Evolutionary conservation across 1,140 invertebrate species (phyloP).

Genomic region (Halictus rubicundus): DNA sequence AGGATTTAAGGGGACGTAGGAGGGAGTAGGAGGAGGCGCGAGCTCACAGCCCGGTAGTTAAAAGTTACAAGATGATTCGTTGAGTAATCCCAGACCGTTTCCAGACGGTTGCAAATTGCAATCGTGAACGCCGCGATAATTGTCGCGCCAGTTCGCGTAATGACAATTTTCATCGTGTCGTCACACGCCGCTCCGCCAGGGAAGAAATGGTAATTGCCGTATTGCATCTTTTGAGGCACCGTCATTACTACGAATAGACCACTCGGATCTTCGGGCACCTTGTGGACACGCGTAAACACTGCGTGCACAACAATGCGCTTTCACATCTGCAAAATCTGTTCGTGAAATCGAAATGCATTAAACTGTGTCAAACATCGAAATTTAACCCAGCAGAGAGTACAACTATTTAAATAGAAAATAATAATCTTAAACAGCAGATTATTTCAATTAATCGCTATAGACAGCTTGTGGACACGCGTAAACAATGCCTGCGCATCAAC

Average conservation of each 20-base stretch:
- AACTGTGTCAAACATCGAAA: too few relatives aligned
- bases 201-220: constrained; percentile 71
- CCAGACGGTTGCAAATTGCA: constrained; percentile 78
- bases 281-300: constrained; percentile 27
- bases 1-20: constrained; percentile 26
- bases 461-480: too few relatives aligned
- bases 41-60: constrained; percentile 73
- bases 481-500: too few relatives aligned
- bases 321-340: too few relatives aligned
- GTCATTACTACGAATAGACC: constrained; percentile 67
- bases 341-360: too few relatives aligned
- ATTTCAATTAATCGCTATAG: too few relatives aligned
- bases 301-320: neutral
- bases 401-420: too few relatives aligned
- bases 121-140: constrained; percentile 80
- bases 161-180: constrained; percentile 80
- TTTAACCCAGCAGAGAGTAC: too few relatives aligned
- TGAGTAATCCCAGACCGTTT: constrained; percentile 80
- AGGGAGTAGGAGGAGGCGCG: constrained; percentile 7
- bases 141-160: constrained; percentile 77
- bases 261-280: constrained; percentile 54
- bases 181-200: constrained; percentile 66
- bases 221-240: constrained; percentile 74
- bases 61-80: constrained; percentile 80
- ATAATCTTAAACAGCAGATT: too few relatives aligned